Evolutionary conservation across 1,140 invertebrate genomes (phyloP), one percentile per base, ranked within the genome.

Genomic region (Whitmania pigra): DNA sequence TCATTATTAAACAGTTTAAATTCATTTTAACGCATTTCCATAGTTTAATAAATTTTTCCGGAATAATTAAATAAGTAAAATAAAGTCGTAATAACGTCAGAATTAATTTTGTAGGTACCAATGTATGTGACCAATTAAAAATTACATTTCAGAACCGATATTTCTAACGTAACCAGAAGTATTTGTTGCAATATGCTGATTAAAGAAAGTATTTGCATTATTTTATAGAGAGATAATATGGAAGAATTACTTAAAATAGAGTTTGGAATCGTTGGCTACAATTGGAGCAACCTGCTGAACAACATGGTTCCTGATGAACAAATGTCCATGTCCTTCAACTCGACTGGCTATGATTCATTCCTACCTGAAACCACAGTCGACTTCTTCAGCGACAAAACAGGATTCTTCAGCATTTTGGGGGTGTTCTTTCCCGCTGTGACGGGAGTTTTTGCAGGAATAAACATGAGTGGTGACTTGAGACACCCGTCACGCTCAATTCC

Each of bases 401-500:
- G 71, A 27, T 83, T 83, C 73, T 82, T 82, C 76, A 78, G 83
- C 92, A 96, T 83, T 90, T 93, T 69, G 92, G 94, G 67, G 88
- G 95, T 70, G 91, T 82, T 83, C 74, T 80, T 82, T 73, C 78
- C 81, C 71, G 79, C 81, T 3, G 79, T 79, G 11, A 80, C 80
- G 53, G 77, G 82, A 31, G 91, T 97, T 67, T 85, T 97, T 73
- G 92, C 94, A 60, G 94, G 94, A 60, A 83, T 97, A 75, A 97
- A 97, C 80, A 97, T 98, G 94, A 94, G 92, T 82, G 93, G 93
- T 18, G 94, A 98, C 83, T 85, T 98, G 57, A 87, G 88, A 72
- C 88, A 93, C 77, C 94, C 94, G 0, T 90, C 90, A 17, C 87
- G 87, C 60, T 92, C 94, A 81, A 97, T 97, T 78, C 93, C 94